phyloP scores from a whole-genome alignment of 1,140 invertebrate species.

The Bombus haemorrhoidalis region DNA sequence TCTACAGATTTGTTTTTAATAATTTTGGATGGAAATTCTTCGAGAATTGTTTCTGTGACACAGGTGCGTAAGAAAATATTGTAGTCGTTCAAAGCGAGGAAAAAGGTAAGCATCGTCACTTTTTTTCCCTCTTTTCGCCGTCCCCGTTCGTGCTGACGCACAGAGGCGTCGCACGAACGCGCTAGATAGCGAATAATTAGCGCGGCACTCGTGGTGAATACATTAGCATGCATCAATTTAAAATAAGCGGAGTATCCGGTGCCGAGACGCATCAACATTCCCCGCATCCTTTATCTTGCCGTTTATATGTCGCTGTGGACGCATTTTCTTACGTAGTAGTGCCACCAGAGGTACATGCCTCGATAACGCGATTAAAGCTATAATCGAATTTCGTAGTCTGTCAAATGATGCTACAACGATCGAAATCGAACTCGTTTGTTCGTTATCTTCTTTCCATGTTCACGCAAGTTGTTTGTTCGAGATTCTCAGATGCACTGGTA shows the following conservation, averaged over 20 bases:
- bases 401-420: too few relatives aligned
- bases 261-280: slow-evolving; percentile 6
- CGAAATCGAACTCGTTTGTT: too few relatives aligned
- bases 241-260: slow-evolving; percentile 63
- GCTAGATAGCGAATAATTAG: slow-evolving; percentile 60
- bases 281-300: slow-evolving; percentile 26
- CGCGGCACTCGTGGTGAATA: slow-evolving; percentile 54
- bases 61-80: not conserved
- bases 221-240: slow-evolving; percentile 64
- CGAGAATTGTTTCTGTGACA: not conserved
- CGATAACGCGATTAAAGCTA: not conserved
- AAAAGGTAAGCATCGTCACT: too few relatives aligned
- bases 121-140: not conserved
- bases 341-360: slow-evolving; percentile 3
- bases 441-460: too few relatives aligned
- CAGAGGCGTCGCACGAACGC: not conserved
- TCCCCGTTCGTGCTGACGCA: not conserved
- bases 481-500: too few relatives aligned
- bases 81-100: not conserved
- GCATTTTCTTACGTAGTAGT: slow-evolving; percentile 1
- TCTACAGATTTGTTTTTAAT: not conserved
- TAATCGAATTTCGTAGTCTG: not conserved
- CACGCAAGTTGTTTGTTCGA: too few relatives aligned
- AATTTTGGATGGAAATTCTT: not conserved
- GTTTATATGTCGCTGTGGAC: slow-evolving; percentile 3